phyloP scores from a whole-genome alignment of 2,113 vertebrate genomes.

The Pavo muticus region DNA sequence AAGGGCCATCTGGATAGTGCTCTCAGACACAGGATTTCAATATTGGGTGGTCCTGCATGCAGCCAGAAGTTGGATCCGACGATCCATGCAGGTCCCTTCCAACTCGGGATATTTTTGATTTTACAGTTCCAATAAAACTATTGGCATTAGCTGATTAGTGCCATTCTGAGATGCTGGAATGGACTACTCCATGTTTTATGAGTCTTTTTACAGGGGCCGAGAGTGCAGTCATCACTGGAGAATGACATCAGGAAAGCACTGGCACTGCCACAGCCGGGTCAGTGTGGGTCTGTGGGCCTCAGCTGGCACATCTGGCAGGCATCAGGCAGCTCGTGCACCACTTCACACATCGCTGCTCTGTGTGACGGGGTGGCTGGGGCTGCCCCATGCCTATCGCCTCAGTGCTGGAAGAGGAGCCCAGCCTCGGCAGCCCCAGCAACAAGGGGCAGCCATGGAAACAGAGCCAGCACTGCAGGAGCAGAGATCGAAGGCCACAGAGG shows the following conservation, averaged over 20 bases:
- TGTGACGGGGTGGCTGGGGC: not conserved
- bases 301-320: not conserved
- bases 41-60: not conserved
- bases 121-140: not conserved
- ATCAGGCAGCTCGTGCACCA: not conserved
- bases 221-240: not conserved
- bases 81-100: not conserved
- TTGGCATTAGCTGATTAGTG: not conserved
- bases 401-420: rapidly evolving
- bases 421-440: not conserved
- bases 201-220: not conserved
- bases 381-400: not conserved
- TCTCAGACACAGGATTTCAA: not conserved
- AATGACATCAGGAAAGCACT: not conserved
- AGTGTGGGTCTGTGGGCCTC: too few relatives aligned
- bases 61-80: not conserved
- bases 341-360: not conserved
- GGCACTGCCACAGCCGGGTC: not conserved
- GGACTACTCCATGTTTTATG: not conserved
- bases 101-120: not conserved
- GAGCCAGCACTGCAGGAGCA: rapidly evolving
- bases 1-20: too few relatives aligned
- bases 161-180: not conserved
- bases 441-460: not conserved
- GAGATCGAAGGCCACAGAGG: not conserved